These are phyloP conservation scores for Diabrotica undecimpunctata DNA, from an alignment of 1,140 invertebrate species.

Conservation along the genomic window DNA sequence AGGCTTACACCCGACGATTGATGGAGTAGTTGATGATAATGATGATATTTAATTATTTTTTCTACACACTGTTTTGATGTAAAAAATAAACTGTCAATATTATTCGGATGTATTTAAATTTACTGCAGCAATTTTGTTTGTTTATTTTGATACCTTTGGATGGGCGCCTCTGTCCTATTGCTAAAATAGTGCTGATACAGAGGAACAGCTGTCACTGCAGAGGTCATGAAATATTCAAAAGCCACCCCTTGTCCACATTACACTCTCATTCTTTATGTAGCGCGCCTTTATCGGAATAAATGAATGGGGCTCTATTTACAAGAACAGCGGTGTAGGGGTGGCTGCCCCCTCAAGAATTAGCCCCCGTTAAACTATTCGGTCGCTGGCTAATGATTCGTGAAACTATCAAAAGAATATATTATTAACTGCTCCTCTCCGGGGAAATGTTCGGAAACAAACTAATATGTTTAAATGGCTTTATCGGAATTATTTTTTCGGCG, in stretches of 20 bases:
- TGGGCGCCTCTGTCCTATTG: too few species aligned
- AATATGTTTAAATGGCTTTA: slow-evolving; percentile 32
- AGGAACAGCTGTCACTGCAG: slow-evolving; percentile 35
- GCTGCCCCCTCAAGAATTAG: slow-evolving; percentile 24
- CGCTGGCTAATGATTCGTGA: slow-evolving; percentile 38
- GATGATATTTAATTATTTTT: too few species aligned
- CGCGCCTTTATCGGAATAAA: slow-evolving; percentile 33
- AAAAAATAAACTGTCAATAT: too few species aligned
- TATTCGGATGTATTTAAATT: too few species aligned
- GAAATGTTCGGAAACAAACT: slow-evolving; percentile 23
- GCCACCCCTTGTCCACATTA: slow-evolving; percentile 35
- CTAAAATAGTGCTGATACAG: background rate
- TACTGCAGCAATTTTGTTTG: too few species aligned
- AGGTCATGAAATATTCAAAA: slow-evolving; percentile 38
- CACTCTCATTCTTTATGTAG: slow-evolving; percentile 38
- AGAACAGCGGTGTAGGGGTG: slow-evolving; percentile 16
- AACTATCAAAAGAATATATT: slow-evolving; percentile 36
- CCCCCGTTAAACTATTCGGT: slow-evolving; percentile 38
- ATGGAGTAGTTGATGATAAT: too few species aligned
- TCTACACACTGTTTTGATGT: too few species aligned
- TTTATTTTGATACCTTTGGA: too few species aligned
- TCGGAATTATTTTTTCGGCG: slow-evolving; percentile 24
- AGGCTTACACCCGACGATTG: too few species aligned
- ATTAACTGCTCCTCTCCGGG: slow-evolving; percentile 23
- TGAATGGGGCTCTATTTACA: slow-evolving; percentile 30